Percentiles rank a stretch among this genome's conserved stretches.
These are phyloP conservation scores for Pristis pectinata DNA, from an alignment of 2,797 vertebrate species.

Conservation along the genomic window DNA sequence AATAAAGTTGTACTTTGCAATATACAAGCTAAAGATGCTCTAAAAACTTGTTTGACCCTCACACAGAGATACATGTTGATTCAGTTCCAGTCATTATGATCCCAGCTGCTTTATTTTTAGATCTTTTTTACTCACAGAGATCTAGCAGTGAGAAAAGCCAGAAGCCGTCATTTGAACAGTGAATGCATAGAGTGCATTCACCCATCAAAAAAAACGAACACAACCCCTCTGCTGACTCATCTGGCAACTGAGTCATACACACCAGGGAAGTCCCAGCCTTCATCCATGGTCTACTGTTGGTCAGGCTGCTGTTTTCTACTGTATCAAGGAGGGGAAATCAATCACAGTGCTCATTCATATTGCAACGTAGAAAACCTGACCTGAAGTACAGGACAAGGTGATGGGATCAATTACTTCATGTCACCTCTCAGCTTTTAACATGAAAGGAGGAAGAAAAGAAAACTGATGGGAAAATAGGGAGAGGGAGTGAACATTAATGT, in stretches of 20 bases:
- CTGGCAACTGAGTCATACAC: background rate
- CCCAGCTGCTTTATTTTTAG: background rate
- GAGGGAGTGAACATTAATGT: background rate
- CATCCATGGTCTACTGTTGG: background rate
- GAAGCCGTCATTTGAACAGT: background rate
- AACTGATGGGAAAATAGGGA: background rate
- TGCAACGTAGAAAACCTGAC: background rate
- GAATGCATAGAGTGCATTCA: background rate
- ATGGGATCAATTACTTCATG: background rate
- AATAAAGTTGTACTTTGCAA: background rate
- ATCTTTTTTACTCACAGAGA: background rate
- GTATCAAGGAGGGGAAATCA: background rate
- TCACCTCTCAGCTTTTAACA: background rate
- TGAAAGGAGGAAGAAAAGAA: background rate
- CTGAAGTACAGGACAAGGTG: background rate
- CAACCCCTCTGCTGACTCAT: background rate
- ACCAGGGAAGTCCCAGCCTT: background rate
- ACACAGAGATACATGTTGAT: background rate
- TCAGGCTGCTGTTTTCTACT: background rate
- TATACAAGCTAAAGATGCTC: background rate
- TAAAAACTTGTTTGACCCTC: background rate
- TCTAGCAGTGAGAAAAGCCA: slow-evolving; percentile 3
- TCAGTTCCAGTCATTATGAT: background rate
- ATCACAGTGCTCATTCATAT: no score
- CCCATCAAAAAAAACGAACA: background rate